phyloP scores from a whole-genome alignment of 2,797 vertebrate genomes.

The Erethizon dorsatum region DNA sequence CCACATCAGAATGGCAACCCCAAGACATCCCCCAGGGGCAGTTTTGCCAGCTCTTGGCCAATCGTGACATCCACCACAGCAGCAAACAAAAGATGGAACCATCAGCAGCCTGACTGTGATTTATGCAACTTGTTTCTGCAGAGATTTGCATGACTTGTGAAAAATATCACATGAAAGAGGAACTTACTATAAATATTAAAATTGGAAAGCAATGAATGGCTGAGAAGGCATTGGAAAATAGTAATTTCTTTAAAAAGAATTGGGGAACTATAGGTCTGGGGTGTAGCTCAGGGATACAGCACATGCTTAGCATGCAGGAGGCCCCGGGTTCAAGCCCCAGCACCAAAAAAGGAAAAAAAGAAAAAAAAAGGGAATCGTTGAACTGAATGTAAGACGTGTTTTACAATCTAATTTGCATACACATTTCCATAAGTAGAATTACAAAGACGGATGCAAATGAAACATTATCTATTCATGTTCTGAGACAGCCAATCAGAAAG shows the following conservation, averaged over 20 bases:
- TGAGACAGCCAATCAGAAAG: background rate
- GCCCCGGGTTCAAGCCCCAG: background rate
- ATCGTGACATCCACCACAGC: slow-evolving; percentile 78
- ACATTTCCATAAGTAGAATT: slow-evolving; percentile 38
- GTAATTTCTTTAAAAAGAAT: slow-evolving; percentile 59
- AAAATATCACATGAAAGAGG: slow-evolving; percentile 83
- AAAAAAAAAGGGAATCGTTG: background rate
- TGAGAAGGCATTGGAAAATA: slow-evolving; percentile 43
- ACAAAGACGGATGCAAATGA: background rate
- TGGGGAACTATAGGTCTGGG: background rate
- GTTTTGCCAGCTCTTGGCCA: slow-evolving; percentile 82
- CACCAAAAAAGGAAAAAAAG: too few relatives aligned
- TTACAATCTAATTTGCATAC: slow-evolving; percentile 25
- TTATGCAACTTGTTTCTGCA: slow-evolving; percentile 73
- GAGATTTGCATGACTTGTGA: slow-evolving; percentile 78
- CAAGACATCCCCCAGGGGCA: slow-evolving; percentile 74
- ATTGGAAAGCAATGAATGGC: slow-evolving; percentile 51
- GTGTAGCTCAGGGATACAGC: background rate
- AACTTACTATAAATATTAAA: slow-evolving; percentile 76
- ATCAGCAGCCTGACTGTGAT: slow-evolving; percentile 64
- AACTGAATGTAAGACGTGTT: background rate
- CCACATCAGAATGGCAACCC: slow-evolving; percentile 69
- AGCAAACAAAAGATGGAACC: slow-evolving; percentile 75
- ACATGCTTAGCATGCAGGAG: background rate
- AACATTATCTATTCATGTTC: background rate